Base-by-base conservation (phyloP, 2,797 vertebrate species). In the Danionella dracula region DNA sequence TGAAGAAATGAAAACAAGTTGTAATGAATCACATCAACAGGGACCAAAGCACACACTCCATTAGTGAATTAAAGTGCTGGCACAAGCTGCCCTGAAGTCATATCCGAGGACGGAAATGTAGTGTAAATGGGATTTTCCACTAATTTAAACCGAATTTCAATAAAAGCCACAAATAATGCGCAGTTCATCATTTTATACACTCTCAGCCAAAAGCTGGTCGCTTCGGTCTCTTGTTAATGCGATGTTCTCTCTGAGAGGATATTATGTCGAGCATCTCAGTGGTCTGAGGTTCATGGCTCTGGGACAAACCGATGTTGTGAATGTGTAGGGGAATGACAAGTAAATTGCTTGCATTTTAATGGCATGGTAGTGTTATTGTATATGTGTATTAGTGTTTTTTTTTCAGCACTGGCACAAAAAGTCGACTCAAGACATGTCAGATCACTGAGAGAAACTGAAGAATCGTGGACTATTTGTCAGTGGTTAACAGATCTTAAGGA, bases 101-200 rank as follows among this genome's bases (percentile, higher is more conserved):
- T 83, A 81, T 77, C 81, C 68, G 48, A 55, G 74, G 75, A 83
- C 79, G 73, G 80, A 86, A 82, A 82, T 80, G 72, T 73, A 78
- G 78, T 76, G 76, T 75, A 79, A 82, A 83, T 83, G 81, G 79
- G 81, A 83, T 85, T 86, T 86, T 86, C 83, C 80, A 81, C 80
- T 79, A 72, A 81, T 80, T 78, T 77, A 71, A 76, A 79, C 78
- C 60, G 78, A 84, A 85, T 85, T 84, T 82, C 79, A 78, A 76
- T 77, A 70, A 85, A 82, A 81, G 78, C 78, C 78, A 81, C 85
- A 88, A 88, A 89, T 88, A 87, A 89, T 83, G 85, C 81, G 87
- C 86, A 84, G 80, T 85, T 88, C 84, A 85, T 68, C 78, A 79
- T 79, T 78, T 85, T 84, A 81, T 79, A 80, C 81, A 82, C 81